phyloP scores from a whole-genome alignment of 2,797 vertebrate species.

The Malacoctenus gilli region DNA sequence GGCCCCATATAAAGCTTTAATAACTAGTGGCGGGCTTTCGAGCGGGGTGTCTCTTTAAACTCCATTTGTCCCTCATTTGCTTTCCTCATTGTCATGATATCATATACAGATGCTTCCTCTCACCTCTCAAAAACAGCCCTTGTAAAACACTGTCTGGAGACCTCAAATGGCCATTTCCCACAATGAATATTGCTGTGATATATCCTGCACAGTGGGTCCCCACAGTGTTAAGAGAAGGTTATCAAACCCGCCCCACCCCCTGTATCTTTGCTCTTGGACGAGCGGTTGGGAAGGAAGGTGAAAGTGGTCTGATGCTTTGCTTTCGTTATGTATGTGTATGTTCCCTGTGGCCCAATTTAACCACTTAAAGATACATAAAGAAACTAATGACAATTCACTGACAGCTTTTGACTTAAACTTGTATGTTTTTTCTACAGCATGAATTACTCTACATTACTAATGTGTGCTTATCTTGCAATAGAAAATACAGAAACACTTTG shows the following conservation, averaged over 20 bases:
- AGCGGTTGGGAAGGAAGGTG: slow-evolving; percentile 51
- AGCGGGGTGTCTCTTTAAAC: slow-evolving; percentile 58
- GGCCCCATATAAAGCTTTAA: slow-evolving; percentile 65
- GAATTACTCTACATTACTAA: too few species aligned
- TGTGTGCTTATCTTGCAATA: too few species aligned
- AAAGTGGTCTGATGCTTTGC: slow-evolving; percentile 35
- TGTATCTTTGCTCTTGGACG: slow-evolving; percentile 33
- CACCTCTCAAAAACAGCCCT: slow-evolving; percentile 57
- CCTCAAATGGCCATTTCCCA: slow-evolving; percentile 72
- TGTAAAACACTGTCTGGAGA: slow-evolving; percentile 61
- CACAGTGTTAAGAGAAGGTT: slow-evolving; percentile 56
- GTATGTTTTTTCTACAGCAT: too few species aligned
- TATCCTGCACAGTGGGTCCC: slow-evolving; percentile 65
- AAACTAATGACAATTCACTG: slow-evolving; percentile 21
- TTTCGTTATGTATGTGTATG: slow-evolving; percentile 29
- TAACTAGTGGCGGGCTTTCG: slow-evolving; percentile 56
- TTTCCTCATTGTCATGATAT: slow-evolving; percentile 64
- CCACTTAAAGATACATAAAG: slow-evolving; percentile 13
- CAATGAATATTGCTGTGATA: slow-evolving; percentile 67
- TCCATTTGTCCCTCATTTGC: slow-evolving; percentile 55
- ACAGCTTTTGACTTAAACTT: slow-evolving; percentile 7
- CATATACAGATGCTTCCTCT: slow-evolving; percentile 71
- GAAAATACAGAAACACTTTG: too few species aligned
- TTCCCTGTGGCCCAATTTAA: slow-evolving; percentile 27
- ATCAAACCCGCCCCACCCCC: slow-evolving; percentile 35